phyloP scores from a whole-genome alignment of 2,888 invertebrate species.

The Gymnoscelis rufifasciata region DNA sequence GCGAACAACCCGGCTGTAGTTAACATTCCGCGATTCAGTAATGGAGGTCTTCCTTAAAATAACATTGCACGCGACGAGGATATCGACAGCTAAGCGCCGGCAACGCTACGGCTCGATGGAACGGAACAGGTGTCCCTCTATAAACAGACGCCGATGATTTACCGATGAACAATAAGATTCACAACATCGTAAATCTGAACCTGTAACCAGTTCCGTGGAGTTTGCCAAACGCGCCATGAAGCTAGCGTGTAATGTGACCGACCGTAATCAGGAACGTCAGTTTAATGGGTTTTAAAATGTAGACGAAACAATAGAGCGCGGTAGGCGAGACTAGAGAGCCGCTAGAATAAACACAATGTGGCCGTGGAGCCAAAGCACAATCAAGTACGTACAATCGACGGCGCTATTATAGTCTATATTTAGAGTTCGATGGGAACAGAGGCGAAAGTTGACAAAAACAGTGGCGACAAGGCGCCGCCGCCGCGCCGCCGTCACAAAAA shows the following conservation, averaged over 20 bases:
- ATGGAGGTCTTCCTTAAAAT: constrained; percentile 28
- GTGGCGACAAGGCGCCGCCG: constrained; percentile 45
- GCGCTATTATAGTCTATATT: constrained; percentile 42
- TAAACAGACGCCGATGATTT: constrained; percentile 42
- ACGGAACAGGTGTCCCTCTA: constrained; percentile 45
- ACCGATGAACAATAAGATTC: constrained; percentile 40
- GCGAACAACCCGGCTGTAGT: constrained; percentile 39
- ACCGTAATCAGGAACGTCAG: constrained; percentile 24
- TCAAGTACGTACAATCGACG: constrained; percentile 37
- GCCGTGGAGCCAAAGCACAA: constrained; percentile 39
- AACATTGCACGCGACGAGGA: constrained; percentile 17
- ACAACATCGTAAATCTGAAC: constrained; percentile 44
- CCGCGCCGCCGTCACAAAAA: constrained; percentile 39
- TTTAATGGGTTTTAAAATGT: constrained; percentile 26
- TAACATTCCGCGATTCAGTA: constrained; percentile 30
- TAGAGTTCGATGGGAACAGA: constrained; percentile 47
- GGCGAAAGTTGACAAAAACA: constrained; percentile 68
- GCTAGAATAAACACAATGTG: constrained; percentile 23
- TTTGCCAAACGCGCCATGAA: constrained; percentile 23
- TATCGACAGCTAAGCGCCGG: constrained; percentile 17
- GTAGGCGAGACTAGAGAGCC: constrained; percentile 11
- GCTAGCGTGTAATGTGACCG: constrained; percentile 22
- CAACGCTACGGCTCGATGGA: constrained; percentile 36
- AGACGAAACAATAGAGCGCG: constrained; percentile 24
- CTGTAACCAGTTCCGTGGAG: constrained; percentile 25